Conservation (phyloP, 1,140 invertebrate genomes). For the Drosophila athabasca region DNA sequence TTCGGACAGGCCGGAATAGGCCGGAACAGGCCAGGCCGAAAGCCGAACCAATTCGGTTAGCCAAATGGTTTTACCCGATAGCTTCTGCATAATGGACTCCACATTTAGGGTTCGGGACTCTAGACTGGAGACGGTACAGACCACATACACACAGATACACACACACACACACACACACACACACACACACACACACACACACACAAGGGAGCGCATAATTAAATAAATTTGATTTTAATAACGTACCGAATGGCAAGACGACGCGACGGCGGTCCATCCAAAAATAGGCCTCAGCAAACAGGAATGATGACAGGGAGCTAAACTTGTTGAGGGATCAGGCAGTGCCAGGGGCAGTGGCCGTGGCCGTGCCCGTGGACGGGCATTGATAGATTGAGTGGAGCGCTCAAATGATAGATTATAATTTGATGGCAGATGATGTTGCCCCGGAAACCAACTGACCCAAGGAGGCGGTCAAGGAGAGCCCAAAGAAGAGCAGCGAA, state of each 20-base stretch:
- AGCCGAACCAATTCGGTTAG: constrained; percentile 13
- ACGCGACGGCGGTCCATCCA: not conserved
- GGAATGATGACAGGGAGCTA: constrained; percentile 1
- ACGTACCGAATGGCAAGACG: constrained; percentile 36
- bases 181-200: not conserved
- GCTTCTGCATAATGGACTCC: constrained; percentile 16
- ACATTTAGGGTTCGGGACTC: constrained; percentile 11
- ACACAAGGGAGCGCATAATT: constrained; percentile 56
- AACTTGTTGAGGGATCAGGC: constrained; percentile 19
- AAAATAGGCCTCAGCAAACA: constrained; percentile 38
- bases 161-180: not conserved
- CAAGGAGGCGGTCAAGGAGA: constrained; percentile 4
- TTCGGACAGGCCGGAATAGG: constrained; percentile 31
- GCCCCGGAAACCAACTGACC: not conserved
- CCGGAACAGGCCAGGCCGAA: not conserved
- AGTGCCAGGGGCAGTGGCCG: too few relatives aligned
- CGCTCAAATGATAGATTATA: constrained; percentile 26
- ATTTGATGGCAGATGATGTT: constrained; percentile 5
- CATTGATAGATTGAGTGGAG: constrained; percentile 26
- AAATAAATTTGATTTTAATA: constrained; percentile 76
- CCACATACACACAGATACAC: not conserved
- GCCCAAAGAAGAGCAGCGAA: not conserved
- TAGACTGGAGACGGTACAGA: not conserved
- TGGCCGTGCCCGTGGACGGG: not conserved
- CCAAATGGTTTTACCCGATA: not conserved